Evolutionary conservation across 2,797 vertebrate species (phyloP).

Genomic region (Sternotherus odoratus): DNA sequence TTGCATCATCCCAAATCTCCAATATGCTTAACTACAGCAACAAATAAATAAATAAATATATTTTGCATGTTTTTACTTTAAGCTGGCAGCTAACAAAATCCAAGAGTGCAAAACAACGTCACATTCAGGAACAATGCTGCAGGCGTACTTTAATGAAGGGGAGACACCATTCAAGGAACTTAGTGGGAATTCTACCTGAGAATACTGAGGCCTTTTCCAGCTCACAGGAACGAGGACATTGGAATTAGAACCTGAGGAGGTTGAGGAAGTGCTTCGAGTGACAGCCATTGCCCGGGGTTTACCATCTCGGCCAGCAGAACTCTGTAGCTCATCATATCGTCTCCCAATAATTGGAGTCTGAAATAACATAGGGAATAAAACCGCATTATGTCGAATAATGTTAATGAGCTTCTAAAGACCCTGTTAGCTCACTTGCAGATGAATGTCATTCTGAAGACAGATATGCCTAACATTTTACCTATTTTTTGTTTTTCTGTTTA

Average conservation of each 20-base stretch:
- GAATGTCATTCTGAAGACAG: conserved; percentile 21
- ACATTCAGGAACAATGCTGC: background rate
- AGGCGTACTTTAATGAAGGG: background rate
- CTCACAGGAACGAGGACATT: conserved; percentile 97
- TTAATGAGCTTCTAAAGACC: background rate
- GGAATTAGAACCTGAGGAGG: conserved; percentile 96
- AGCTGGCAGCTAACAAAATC: conserved; percentile 1
- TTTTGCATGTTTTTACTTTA: conserved; percentile 2
- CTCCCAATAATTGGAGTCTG: conserved; percentile 96
- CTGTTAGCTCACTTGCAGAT: background rate
- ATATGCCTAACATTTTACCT: background rate
- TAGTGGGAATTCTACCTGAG: conserved; percentile 85
- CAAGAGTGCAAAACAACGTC: background rate
- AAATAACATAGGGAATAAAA: conserved; percentile 43
- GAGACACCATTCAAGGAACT: background rate
- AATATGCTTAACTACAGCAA: background rate
- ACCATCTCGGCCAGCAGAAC: conserved; percentile 90
- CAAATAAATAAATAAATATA: background rate
- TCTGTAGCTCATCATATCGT: conserved; percentile 94
- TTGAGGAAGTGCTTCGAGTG: conserved; percentile 96
- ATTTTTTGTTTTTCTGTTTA: background rate
- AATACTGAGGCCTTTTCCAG: conserved; percentile 97
- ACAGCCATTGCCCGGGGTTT: conserved; percentile 93
- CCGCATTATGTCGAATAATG: background rate
- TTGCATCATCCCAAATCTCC: background rate